Evolutionary conservation across 2,888 invertebrate genomes (phyloP).

Genomic region (Penaeus monodon): DNA sequence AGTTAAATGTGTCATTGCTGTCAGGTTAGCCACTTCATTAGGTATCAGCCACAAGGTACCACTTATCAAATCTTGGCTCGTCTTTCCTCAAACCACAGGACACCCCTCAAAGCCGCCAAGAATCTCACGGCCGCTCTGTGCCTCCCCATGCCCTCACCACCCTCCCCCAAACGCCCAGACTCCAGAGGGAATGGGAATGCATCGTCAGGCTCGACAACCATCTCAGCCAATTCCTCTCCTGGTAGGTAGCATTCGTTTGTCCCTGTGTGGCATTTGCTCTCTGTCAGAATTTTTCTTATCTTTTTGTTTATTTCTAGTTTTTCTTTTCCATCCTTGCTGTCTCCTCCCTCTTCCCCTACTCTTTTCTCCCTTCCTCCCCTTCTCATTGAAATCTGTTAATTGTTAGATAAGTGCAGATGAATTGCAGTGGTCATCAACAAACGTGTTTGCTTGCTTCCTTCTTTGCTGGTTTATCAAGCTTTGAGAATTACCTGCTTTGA

Average conservation of each 20-base stretch:
- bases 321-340: too few species aligned
- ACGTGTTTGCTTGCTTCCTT: too few species aligned
- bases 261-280: neutral
- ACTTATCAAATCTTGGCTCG: neutral
- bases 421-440: too few species aligned
- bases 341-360: too few species aligned
- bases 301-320: constrained; percentile 56
- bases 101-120: constrained; percentile 77
- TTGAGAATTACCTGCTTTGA: too few species aligned
- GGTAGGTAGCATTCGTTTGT: constrained; percentile 71
- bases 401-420: too few species aligned
- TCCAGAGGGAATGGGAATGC: constrained; percentile 68
- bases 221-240: constrained; percentile 88
- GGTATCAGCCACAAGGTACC: neutral
- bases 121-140: constrained; percentile 73
- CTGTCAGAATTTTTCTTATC: neutral
- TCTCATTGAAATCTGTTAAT: too few species aligned
- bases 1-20: too few species aligned
- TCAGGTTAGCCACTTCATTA: neutral
- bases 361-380: too few species aligned
- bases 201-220: constrained; percentile 82
- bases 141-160: constrained; percentile 66
- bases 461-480: too few species aligned
- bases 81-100: constrained; percentile 66
- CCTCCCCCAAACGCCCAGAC: constrained; percentile 68